Conservation (phyloP, 2,113 vertebrate genomes). For the Theristicus caerulescens region DNA sequence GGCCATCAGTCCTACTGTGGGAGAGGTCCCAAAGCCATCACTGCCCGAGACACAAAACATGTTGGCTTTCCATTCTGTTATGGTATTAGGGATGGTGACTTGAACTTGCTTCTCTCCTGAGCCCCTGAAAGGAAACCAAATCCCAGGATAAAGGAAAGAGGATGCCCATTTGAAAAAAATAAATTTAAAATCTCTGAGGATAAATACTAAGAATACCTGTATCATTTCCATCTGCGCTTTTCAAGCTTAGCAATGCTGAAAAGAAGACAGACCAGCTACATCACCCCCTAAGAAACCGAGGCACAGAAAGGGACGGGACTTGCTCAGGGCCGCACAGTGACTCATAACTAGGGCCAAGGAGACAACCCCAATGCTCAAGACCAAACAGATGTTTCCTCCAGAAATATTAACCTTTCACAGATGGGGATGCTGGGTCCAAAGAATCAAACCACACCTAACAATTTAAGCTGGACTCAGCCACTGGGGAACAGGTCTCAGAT, state of each 20-base stretch:
- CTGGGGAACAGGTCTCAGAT: conserved; percentile 74
- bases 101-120: not conserved
- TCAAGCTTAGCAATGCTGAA: not conserved
- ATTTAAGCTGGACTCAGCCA: conserved; percentile 62
- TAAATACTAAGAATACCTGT: not conserved
- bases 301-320: not conserved
- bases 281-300: not conserved
- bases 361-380: not conserved
- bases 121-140: not conserved
- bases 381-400: not conserved
- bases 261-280: not conserved
- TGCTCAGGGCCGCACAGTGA: not conserved
- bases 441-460: not conserved
- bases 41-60: conserved; percentile 76
- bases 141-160: not conserved
- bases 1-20: conserved; percentile 52
- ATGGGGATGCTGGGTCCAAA: not conserved
- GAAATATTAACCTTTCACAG: not conserved
- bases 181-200: not conserved
- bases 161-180: not conserved
- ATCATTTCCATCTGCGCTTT: not conserved
- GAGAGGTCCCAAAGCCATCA: conserved; percentile 75
- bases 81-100: conserved; percentile 74
- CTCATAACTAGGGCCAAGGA: not conserved
- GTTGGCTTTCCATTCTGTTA: conserved; percentile 79